These are phyloP conservation scores for Cotesia vestalis DNA, from an alignment of 1,140 invertebrate genomes.

Conservation along the genomic window DNA sequence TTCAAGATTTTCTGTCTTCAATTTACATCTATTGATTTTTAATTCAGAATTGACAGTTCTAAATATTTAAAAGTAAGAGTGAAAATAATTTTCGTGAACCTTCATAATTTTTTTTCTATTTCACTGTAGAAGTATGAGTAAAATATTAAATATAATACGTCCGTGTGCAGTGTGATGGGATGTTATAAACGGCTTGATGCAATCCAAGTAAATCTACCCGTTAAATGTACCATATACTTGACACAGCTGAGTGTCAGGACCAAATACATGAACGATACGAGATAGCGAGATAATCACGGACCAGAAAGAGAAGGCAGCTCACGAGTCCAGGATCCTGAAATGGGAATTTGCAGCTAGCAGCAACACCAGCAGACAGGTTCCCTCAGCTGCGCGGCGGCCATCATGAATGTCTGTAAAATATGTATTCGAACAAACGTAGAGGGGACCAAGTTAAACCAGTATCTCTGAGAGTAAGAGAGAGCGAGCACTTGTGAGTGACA, in stretches of 20 bases:
- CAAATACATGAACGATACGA: not conserved
- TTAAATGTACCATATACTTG: not conserved
- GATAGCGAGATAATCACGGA: slow-evolving; percentile 35
- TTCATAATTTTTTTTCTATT: too few species aligned
- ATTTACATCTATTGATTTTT: too few species aligned
- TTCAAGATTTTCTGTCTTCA: too few species aligned
- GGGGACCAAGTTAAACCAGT: slow-evolving; percentile 37
- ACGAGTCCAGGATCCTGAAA: slow-evolving; percentile 39
- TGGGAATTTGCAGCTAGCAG: slow-evolving; percentile 51
- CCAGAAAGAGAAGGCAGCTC: slow-evolving; percentile 34
- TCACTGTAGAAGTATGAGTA: too few species aligned
- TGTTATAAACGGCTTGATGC: slow-evolving; percentile 20
- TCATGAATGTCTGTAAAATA: slow-evolving; percentile 68
- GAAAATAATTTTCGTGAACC: too few species aligned
- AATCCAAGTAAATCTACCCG: slow-evolving; percentile 4
- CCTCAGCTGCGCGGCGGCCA: slow-evolving; percentile 66
- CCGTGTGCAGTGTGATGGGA: not conserved
- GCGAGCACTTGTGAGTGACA: slow-evolving; percentile 16
- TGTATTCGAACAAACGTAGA: slow-evolving; percentile 57
- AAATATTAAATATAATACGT: too few species aligned
- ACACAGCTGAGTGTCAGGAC: slow-evolving; percentile 28
- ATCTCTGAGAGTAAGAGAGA: slow-evolving; percentile 22
- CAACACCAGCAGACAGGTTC: slow-evolving; percentile 59
- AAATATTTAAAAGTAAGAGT: too few species aligned
- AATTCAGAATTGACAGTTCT: too few species aligned